These are phyloP conservation scores for Choreutis nemorana DNA, from an alignment of 2,888 invertebrate species.

Conservation along the genomic window DNA sequence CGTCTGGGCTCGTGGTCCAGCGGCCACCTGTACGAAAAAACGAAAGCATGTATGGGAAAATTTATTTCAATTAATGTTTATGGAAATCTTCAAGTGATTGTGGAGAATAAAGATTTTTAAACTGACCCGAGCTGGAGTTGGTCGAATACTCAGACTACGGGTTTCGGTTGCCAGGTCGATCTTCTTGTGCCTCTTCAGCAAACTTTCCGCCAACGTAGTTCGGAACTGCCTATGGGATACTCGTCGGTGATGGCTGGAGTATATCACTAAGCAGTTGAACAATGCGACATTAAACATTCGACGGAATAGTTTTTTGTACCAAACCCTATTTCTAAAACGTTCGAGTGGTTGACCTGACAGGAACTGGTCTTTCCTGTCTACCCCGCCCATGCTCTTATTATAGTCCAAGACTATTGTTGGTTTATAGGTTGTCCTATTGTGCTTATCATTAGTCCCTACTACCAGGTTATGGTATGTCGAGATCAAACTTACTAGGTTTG, in stretches of 20 bases:
- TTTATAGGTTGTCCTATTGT: slow-evolving; percentile 6
- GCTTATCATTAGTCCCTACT: slow-evolving; percentile 4
- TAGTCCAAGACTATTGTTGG: slow-evolving; percentile 13
- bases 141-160: too few relatives aligned
- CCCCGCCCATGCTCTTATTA: slow-evolving; percentile 18
- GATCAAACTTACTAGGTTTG: slow-evolving; percentile 12
- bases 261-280: slow-evolving; percentile 3
- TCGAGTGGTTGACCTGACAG: slow-evolving; percentile 16
- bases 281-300: slow-evolving; percentile 3
- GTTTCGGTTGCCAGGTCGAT: slow-evolving; percentile 3
- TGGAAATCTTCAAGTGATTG: too few relatives aligned
- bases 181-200: slow-evolving; percentile 1
- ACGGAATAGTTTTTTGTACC: slow-evolving; percentile 16
- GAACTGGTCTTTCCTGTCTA: slow-evolving; percentile 19
- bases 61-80: too few relatives aligned
- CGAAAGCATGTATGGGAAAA: too few relatives aligned
- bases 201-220: slow-evolving; percentile 2
- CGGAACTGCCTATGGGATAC: slow-evolving; percentile 1
- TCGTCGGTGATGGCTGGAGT: neutral
- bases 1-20: neutral
- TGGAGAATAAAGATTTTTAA: too few relatives aligned
- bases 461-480: slow-evolving; percentile 8
- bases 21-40: too few relatives aligned
- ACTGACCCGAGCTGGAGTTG: neutral
- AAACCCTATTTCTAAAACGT: slow-evolving; percentile 9